Percentiles rank a stretch among this genome's conserved stretches.
These are phyloP conservation scores for Hybos culiciformis DNA, from an alignment of 2,888 invertebrate species.

Conservation along the genomic window DNA sequence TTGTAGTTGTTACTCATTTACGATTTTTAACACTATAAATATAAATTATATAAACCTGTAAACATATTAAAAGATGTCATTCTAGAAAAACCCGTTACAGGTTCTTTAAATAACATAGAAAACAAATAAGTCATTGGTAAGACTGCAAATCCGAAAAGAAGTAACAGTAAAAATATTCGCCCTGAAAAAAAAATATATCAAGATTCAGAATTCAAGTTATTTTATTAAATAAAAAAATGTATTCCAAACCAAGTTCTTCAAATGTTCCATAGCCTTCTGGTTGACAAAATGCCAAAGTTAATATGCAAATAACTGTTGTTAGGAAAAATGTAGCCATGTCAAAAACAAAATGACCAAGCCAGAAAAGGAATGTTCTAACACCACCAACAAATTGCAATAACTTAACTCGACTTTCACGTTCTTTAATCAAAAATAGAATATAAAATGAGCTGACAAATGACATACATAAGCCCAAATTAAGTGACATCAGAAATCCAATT, in stretches of 20 bases:
- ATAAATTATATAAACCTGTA: no score
- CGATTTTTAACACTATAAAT: no score
- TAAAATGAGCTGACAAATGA: conserved; percentile 54
- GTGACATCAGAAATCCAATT: conserved; percentile 47
- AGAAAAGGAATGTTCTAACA: conserved; percentile 52
- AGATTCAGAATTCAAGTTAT: no score
- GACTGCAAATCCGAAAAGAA: conserved; percentile 56
- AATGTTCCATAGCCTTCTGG: conserved; percentile 40
- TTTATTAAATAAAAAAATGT: no score
- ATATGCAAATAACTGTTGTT: conserved; percentile 46
- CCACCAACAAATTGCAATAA: conserved; percentile 66
- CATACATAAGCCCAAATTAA: conserved; percentile 60
- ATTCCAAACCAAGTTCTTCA: conserved; percentile 21
- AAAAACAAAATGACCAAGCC: conserved; percentile 53
- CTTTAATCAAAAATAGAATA: conserved; percentile 47
- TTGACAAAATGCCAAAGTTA: conserved; percentile 50
- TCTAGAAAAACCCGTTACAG: conserved; percentile 63
- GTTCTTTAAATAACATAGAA: conserved; percentile 53
- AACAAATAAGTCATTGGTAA: conserved; percentile 58
- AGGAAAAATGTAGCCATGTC: conserved; percentile 46
- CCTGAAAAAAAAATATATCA: no score
- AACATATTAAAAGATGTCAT: no score
- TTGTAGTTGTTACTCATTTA: no score
- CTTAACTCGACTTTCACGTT: conserved; percentile 58
- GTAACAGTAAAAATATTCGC: conserved; percentile 46